Base-by-base conservation (phyloP, 2,797 vertebrate species). In the Notamacropus eugenii region DNA sequence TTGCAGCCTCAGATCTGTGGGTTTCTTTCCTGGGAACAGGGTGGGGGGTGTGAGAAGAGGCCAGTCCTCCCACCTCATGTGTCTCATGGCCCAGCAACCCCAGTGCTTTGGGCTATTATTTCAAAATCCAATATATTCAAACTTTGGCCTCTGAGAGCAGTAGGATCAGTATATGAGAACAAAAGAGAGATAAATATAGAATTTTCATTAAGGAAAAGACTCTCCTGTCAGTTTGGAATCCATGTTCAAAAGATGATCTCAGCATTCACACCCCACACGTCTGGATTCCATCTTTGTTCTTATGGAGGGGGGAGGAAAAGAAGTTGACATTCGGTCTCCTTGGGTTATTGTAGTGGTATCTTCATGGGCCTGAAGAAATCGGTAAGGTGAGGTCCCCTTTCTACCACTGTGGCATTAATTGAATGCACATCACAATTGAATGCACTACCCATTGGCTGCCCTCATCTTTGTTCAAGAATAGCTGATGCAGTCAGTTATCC, bases 161-260 rank as follows among this genome's bases (percentile, higher is more conserved):
- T 97, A 96, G 95, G 97, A 98, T 98, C 97, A 97, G 97, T 97
- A 98, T 95, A 94, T 46, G 97, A 97, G 97, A 97, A 98, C 96
- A 98, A 97, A 92, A 96, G 97, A 97, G 93, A 97, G 97, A 97
- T 98, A 98, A 98, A 98, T 98, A 98, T 92, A 97, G 97, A 98
- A 98, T 98, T 98, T 98, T 98, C 96, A 98, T 98, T 98, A 98
- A 98, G 97, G 97, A 97, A 98, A 98, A 98, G 92, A 96, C 95
- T 97, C 57, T 98, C 93, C 93, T 98, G 96, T 98, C 95, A 97
- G n/a, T 98, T 98, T 97, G 96, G 96, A 98, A 98, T 98, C 94
- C 95, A 92, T 97, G 82, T 93, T 97, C 67, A 93, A 74, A 98
- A 96, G 96, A 97, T 90, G 91, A 96, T 96, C 96, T 97, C 94